phyloP scores from a whole-genome alignment of 2,797 vertebrate genomes.

The Botia kubotai region DNA sequence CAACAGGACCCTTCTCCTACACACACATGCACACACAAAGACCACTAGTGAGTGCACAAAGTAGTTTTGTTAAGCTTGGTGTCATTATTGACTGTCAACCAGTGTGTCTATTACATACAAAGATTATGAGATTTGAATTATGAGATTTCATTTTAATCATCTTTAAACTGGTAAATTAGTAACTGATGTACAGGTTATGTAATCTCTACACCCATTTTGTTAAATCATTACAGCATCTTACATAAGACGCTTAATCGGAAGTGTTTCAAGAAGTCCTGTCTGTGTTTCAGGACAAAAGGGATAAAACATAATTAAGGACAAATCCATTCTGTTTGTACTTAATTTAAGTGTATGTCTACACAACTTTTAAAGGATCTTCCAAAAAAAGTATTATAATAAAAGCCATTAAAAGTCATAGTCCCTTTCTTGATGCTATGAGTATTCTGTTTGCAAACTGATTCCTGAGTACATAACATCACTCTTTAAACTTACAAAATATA shows the following conservation, averaged over 20 bases:
- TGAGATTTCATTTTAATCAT: background rate
- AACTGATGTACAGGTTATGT: conserved; percentile 7
- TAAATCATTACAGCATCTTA: background rate
- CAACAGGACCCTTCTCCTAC: conserved; percentile 43
- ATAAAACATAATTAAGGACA: conserved; percentile 16
- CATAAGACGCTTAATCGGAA: conserved; percentile 19
- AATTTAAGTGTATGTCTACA: background rate
- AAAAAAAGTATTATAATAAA: background rate
- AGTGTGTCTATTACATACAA: background rate
- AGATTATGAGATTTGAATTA: background rate
- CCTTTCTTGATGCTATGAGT: background rate
- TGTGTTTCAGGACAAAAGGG: conserved; percentile 8
- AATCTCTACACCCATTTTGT: background rate
- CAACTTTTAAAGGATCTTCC: background rate
- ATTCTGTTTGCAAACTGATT: background rate
- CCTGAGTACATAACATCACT: background rate
- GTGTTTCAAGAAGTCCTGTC: conserved; percentile 28
- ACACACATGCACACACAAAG: background rate
- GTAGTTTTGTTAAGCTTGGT: background rate
- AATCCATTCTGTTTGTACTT: background rate
- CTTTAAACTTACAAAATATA: background rate
- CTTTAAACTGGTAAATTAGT: conserved; percentile 15
- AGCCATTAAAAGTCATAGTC: background rate
- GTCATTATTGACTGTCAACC: background rate
- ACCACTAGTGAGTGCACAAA: background rate